Base-by-base conservation (phyloP, 2,888 invertebrate genomes). In the Dyspetes luteomarginatus region DNA sequence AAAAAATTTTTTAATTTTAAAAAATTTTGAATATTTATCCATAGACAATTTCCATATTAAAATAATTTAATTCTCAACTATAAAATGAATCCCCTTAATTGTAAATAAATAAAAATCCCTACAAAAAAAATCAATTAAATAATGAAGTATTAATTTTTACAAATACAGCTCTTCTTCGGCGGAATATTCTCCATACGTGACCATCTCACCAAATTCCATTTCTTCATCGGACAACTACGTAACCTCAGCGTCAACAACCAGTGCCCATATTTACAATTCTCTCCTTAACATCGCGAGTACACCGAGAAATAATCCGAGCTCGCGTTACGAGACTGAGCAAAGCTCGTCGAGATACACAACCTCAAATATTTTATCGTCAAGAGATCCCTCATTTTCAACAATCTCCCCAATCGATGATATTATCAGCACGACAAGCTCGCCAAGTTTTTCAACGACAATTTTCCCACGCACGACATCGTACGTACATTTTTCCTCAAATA, bases 211-310 rank as follows among this genome's bases (percentile, higher is more conserved):
- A 0, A 91, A 91, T 74, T 89, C 89, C 0, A 89, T 90, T 2
- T 89, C 90, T 0, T 85, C 89, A 5, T 87, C 88, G 0, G 91
- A 92, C 82, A 91, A 91, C 58, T 92, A 91, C 85, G 88, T 90
- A 2, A 91, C 91, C 0, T 91, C 91, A 2, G 91, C 91, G 0
- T 91, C 91, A 4, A 91, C 91, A 5, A 85, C 90, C 5, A 84
- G 88, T 3, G 86, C 89, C 4, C 91, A 91, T 79, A 85, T 90
- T 12, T 89, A 86, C 77, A 91, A 92, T 56, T 85, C 89, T 0
- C 64, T 90, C 15, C 85, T 79, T 0, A 81, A 68, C 41, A 50
- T 64, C 24, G 68, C 81, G n/a, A 81, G 75, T 15, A 82, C 75
- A 9, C 24, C 64, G 3, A 69, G 77, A 9, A 50, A n/a, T n/a